These are phyloP conservation scores for Drosophila mauritiana DNA, from an alignment of 1,140 invertebrate genomes.

Conservation along the genomic window DNA sequence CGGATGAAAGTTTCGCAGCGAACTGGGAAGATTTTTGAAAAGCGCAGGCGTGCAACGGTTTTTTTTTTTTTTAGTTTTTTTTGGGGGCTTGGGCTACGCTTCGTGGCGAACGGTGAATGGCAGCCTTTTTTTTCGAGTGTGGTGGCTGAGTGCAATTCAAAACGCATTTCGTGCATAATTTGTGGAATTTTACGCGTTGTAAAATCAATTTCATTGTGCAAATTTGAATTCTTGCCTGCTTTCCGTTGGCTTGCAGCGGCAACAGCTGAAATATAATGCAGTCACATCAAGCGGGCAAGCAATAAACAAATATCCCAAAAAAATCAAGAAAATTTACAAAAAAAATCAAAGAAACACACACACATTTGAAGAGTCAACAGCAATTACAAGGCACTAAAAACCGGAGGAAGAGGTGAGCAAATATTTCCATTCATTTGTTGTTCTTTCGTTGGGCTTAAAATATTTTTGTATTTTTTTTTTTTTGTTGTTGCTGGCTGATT, in stretches of 20 bases:
- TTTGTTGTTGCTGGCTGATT: constrained; percentile 2
- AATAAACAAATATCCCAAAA: not conserved
- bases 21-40: constrained; percentile 54
- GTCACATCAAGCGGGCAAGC: constrained; percentile 46
- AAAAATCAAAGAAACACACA: constrained; percentile 3
- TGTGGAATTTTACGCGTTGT: constrained; percentile 30
- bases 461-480: not conserved
- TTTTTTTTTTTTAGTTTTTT: constrained; percentile 5
- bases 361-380: constrained; percentile 50
- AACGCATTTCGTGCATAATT: constrained; percentile 53
- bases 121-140: constrained; percentile 25
- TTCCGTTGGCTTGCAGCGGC: constrained; percentile 11
- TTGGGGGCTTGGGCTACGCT: not conserved
- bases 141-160: constrained; percentile 51
- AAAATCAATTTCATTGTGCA: constrained; percentile 24
- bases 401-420: constrained; percentile 64
- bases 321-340: not conserved
- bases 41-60: constrained; percentile 72
- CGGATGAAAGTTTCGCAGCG: constrained; percentile 15
- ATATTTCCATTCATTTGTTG: constrained; percentile 60
- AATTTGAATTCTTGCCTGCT: constrained; percentile 5
- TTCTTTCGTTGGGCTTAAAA: constrained; percentile 15
- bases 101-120: not conserved
- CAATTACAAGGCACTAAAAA: constrained; percentile 53
- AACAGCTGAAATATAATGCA: constrained; percentile 42